These are phyloP conservation scores for Scaptomyza pallida DNA, from an alignment of 1,140 invertebrate genomes.

Conservation along the genomic window DNA sequence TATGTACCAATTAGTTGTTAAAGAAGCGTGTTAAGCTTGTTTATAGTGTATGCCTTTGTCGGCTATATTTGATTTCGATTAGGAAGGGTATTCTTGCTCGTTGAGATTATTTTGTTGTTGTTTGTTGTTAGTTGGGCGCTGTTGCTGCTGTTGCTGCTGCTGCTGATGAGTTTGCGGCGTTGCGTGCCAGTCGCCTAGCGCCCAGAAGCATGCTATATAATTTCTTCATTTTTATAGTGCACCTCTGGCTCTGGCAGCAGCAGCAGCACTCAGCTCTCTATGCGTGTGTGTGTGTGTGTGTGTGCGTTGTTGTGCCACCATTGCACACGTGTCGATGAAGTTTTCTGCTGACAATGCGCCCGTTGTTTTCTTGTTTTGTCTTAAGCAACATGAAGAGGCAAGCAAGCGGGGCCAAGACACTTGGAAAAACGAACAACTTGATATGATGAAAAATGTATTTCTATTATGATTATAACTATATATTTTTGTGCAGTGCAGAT, in stretches of 20 bases:
- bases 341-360: conserved; percentile 72
- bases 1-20: too few relatives aligned
- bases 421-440: neutral
- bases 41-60: neutral
- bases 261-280: conserved; percentile 1
- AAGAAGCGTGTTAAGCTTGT: too few relatives aligned
- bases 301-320: neutral
- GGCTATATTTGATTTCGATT: neutral
- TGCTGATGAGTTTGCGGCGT: conserved; percentile 49
- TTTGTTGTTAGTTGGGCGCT: conserved; percentile 11
- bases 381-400: conserved; percentile 21
- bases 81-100: neutral
- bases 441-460: neutral
- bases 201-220: conserved; percentile 67
- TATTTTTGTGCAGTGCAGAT: neutral
- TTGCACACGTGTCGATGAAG: conserved; percentile 36
- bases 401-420: neutral
- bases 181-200: conserved; percentile 37
- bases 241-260: conserved; percentile 36
- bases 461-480: neutral
- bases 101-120: conserved; percentile 13
- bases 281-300: too few relatives aligned
- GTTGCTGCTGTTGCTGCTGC: conserved; percentile 21
- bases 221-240: conserved; percentile 73
- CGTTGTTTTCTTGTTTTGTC: conserved; percentile 47